phyloP scores from a whole-genome alignment of 2,113 vertebrate genomes.

The Candoia aspera region DNA sequence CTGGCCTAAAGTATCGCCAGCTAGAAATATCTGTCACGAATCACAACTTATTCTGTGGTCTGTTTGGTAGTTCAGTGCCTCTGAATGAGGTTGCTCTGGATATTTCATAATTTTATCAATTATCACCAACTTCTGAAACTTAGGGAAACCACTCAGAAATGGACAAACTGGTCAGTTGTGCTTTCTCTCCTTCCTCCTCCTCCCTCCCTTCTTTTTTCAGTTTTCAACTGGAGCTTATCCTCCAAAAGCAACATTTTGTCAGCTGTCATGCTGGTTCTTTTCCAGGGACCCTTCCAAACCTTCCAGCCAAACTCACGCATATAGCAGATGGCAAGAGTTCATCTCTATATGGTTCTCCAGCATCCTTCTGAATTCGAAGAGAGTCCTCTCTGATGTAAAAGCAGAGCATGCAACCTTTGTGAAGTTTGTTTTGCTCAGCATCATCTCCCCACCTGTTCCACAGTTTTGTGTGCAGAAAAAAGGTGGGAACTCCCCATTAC shows the following conservation, averaged over 20 bases:
- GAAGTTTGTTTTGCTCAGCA: not conserved
- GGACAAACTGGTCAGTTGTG: not conserved
- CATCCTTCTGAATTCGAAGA: constrained; percentile 6
- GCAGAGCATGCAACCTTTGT: not conserved
- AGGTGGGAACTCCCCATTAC: not conserved
- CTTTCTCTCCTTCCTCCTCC: not conserved
- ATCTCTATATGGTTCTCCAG: constrained; percentile 24
- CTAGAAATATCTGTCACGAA: not conserved
- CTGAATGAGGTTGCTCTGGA: no score
- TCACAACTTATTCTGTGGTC: no score
- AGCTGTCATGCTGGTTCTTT: constrained; percentile 12
- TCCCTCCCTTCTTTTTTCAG: not conserved
- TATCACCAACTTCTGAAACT: not conserved
- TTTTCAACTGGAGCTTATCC: not conserved
- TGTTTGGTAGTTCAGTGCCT: no score
- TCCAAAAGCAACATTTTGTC: not conserved
- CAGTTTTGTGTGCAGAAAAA: not conserved
- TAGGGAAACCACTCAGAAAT: not conserved
- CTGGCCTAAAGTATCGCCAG: not conserved
- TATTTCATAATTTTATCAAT: no score
- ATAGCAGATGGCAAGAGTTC: constrained; percentile 10
- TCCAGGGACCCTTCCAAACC: not conserved
- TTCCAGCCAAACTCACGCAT: not conserved
- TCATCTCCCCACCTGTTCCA: not conserved
- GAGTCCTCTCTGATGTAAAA: constrained; percentile 15